Conservation (phyloP, 2,113 vertebrate genomes). For the Sitta europaea region DNA sequence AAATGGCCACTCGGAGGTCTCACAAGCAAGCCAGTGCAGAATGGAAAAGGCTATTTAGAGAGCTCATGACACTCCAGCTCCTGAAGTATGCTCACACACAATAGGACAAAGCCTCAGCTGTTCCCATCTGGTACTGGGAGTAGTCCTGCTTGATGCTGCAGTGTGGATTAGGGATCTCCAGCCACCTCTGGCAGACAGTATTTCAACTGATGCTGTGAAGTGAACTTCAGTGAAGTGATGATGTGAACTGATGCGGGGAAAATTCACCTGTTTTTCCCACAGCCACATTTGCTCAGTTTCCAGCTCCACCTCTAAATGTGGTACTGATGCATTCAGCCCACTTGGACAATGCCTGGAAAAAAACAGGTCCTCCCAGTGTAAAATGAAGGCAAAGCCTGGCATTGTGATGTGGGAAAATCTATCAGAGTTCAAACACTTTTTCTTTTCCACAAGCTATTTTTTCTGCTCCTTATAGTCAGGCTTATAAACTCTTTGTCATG, state of each 20-base stretch:
- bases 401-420: not conserved
- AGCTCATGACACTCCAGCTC: not conserved
- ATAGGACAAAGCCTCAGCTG: not conserved
- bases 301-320: not conserved
- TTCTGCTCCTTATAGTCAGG: not conserved
- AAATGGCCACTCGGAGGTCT: accelerated
- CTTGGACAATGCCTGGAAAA: not conserved
- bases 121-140: accelerated
- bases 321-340: not conserved
- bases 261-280: not conserved
- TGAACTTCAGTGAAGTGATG: no score
- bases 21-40: not conserved
- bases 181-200: not conserved
- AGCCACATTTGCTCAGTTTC: not conserved
- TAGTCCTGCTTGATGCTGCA: not conserved
- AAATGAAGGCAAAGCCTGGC: not conserved
- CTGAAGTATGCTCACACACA: not conserved
- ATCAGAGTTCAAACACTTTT: not conserved
- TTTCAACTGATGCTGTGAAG: not conserved
- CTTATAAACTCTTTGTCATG: not conserved
- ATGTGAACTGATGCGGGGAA: no score
- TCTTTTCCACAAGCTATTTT: not conserved
- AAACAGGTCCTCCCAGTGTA: not conserved
- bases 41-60: not conserved
- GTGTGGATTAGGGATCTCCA: accelerated